Evolutionary conservation across 2,113 vertebrate species (phyloP).

Genomic region (Emydura subglobosa): DNA sequence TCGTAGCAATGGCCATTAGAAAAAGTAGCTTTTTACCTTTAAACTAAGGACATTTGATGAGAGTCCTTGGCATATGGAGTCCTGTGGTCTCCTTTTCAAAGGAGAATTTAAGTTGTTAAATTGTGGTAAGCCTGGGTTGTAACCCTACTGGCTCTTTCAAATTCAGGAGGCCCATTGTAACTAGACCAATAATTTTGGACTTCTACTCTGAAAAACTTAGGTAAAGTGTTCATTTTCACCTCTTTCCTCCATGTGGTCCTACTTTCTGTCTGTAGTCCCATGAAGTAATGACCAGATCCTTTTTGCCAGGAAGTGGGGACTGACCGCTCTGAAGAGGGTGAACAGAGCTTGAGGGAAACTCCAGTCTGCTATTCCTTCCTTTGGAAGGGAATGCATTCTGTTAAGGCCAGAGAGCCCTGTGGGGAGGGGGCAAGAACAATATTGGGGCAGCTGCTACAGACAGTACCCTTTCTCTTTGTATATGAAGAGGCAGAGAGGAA

Average conservation of each 20-base stretch:
- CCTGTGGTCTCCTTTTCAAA: not conserved
- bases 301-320: not conserved
- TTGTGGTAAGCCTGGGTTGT: not conserved
- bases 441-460: not conserved
- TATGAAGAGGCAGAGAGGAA: not conserved
- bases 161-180: accelerated
- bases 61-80: not conserved
- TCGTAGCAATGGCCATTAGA: slow-evolving; percentile 4
- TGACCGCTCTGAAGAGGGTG: not conserved
- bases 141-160: not conserved
- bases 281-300: not conserved
- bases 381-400: not conserved
- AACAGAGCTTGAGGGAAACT: not conserved
- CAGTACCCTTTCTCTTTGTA: not conserved
- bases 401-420: not conserved
- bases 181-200: not conserved
- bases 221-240: not conserved
- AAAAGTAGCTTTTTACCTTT: not conserved
- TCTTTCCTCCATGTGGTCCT: not conserved
- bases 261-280: not conserved
- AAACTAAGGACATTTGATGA: not conserved
- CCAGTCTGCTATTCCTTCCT: not conserved
- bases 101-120: not conserved
- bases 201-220: not conserved
- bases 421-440: not conserved